Percentiles rank a stretch among this genome's conserved stretches.
Conservation (phyloP, 2,797 vertebrate species). For the Chanos chanos region DNA sequence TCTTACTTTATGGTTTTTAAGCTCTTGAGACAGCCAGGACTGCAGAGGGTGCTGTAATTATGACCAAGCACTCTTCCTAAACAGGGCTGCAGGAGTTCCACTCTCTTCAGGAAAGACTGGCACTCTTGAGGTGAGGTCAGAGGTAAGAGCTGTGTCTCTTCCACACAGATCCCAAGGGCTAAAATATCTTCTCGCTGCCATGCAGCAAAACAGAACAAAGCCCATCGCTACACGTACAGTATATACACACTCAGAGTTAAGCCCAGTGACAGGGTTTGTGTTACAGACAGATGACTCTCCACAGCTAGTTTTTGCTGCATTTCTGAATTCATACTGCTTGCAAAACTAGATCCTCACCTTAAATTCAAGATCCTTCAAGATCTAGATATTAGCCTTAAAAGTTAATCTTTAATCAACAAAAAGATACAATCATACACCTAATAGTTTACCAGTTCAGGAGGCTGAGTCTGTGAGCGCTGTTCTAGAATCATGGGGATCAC, state of each 20-base stretch:
- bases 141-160: constrained; percentile 52
- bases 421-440: neutral
- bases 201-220: constrained; percentile 1
- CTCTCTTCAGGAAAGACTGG: constrained; percentile 51
- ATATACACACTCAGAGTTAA: too few species aligned
- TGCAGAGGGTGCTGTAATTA: constrained; percentile 59
- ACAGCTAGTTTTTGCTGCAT: too few species aligned
- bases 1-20: constrained; percentile 64
- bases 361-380: too few species aligned
- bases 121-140: constrained; percentile 54
- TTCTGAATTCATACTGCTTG: too few species aligned
- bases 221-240: neutral
- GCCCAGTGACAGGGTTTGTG: too few species aligned
- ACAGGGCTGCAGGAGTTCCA: constrained; percentile 66
- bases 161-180: constrained; percentile 64
- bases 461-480: constrained; percentile 17
- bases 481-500: constrained; percentile 26
- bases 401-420: too few species aligned
- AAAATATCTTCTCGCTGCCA: constrained; percentile 64
- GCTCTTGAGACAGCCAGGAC: constrained; percentile 45
- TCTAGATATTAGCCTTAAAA: too few species aligned
- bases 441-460: constrained; percentile 52
- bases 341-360: too few species aligned
- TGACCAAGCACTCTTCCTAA: constrained; percentile 57
- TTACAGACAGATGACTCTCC: too few species aligned